A percentile compares a stretch with the other conserved stretches of the same genome.
These are phyloP conservation scores for Trisateles emortualis DNA, from an alignment of 2,888 invertebrate species.

Conservation along the genomic window DNA sequence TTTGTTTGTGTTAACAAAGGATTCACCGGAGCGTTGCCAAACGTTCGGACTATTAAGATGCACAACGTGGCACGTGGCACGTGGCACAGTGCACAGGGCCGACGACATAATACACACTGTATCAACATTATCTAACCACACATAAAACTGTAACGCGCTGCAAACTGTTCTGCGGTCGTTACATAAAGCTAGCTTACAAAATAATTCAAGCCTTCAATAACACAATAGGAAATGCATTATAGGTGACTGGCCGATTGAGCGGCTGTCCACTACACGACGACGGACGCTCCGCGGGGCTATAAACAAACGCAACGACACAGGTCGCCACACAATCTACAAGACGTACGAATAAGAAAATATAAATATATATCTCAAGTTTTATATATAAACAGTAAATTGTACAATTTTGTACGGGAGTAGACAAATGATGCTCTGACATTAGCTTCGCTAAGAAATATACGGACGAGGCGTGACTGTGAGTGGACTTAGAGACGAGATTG, in stretches of 20 bases:
- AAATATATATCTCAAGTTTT: constrained; percentile 6
- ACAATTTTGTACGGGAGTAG: not conserved
- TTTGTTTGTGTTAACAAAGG: not conserved
- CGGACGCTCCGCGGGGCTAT: not conserved
- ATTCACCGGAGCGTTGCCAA: not conserved
- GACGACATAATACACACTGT: not conserved
- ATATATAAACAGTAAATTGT: constrained; percentile 6
- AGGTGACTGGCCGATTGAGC: not conserved
- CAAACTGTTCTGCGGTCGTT: not conserved
- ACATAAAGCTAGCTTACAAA: not conserved
- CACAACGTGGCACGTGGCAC: not conserved
- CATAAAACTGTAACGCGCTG: not conserved
- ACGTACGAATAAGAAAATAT: constrained; percentile 1
- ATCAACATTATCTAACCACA: not conserved
- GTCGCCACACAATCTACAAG: too few species aligned
- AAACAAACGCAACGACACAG: not conserved
- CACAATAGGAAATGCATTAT: constrained; percentile 1
- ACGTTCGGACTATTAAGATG: not conserved
- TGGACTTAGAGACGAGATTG: not conserved
- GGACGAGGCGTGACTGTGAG: constrained; percentile 1
- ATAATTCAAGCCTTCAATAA: not conserved
- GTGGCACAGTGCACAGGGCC: not conserved
- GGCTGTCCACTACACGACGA: too few species aligned
- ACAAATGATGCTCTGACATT: constrained; percentile 1
- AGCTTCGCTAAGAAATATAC: not conserved